Conservation (phyloP, 2,888 invertebrate species). For the Eutolmus rufibarbis region DNA sequence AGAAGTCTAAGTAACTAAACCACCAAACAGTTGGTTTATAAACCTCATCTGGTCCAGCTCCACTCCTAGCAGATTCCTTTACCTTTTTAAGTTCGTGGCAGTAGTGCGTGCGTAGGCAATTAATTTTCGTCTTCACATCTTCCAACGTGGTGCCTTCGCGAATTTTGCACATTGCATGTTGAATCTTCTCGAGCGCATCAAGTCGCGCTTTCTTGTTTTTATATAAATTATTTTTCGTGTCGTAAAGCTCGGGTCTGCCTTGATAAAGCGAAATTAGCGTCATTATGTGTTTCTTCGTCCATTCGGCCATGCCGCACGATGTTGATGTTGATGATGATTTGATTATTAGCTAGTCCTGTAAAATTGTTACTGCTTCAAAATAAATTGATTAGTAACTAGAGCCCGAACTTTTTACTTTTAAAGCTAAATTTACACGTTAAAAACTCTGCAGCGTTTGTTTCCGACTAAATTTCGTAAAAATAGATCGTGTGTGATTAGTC, state of each 20-base stretch:
- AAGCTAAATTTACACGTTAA: background rate
- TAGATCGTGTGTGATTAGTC: too few species aligned
- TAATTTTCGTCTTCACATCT: background rate
- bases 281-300: background rate
- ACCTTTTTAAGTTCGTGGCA: background rate
- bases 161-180: background rate
- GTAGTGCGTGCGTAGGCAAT: background rate
- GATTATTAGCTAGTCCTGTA: background rate
- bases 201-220: background rate
- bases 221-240: background rate
- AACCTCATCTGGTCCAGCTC: background rate
- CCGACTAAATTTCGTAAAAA: background rate
- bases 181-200: background rate
- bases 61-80: background rate
- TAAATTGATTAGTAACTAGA: background rate
- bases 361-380: background rate
- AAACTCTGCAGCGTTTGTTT: background rate
- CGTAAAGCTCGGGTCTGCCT: background rate
- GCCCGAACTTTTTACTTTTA: background rate
- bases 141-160: background rate
- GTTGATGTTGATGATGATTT: too few species aligned
- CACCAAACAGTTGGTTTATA: background rate
- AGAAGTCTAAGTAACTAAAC: background rate
- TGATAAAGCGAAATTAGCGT: background rate
- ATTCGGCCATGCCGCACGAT: background rate